phyloP scores from a whole-genome alignment of 2,113 vertebrate species.

The Halcyon malimbica region DNA sequence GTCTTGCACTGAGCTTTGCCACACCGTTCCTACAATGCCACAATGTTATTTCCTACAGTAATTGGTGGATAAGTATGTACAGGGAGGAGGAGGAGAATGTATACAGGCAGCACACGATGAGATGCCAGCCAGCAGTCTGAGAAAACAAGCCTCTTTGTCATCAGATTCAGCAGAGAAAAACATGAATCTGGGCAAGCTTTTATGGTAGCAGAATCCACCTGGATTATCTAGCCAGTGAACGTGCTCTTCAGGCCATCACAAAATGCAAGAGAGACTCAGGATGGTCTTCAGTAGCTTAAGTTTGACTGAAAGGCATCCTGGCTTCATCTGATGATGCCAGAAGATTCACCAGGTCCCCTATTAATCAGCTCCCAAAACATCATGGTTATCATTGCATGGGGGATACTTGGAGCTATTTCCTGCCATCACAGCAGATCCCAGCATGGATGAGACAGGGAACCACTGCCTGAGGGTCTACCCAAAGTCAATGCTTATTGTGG shows the following conservation, averaged over 20 bases:
- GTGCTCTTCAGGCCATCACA: rapidly evolving
- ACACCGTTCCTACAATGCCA: rapidly evolving
- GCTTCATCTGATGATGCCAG: not conserved
- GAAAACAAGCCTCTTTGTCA: not conserved
- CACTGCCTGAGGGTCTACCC: not conserved
- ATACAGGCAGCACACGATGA: not conserved
- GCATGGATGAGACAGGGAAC: not conserved
- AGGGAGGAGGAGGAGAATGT: rapidly evolving
- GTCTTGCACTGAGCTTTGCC: not conserved
- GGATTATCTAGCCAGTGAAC: rapidly evolving
- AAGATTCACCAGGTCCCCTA: not conserved
- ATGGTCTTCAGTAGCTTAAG: not conserved
- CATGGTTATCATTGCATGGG: rapidly evolving
- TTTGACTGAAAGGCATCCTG: not conserved
- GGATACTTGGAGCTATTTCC: not conserved
- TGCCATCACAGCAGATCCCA: not conserved
- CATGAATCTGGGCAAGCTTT: not conserved
- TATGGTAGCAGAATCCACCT: rapidly evolving
- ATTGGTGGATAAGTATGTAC: not conserved
- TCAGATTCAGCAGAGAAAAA: not conserved
- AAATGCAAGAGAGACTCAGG: not conserved
- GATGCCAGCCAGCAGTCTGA: not conserved
- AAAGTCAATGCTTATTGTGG: not conserved
- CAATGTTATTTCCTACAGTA: not conserved
- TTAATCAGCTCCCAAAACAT: not conserved